These are phyloP conservation scores for Spinus pinus DNA, from an alignment of 2,797 vertebrate species.

Conservation along the genomic window DNA sequence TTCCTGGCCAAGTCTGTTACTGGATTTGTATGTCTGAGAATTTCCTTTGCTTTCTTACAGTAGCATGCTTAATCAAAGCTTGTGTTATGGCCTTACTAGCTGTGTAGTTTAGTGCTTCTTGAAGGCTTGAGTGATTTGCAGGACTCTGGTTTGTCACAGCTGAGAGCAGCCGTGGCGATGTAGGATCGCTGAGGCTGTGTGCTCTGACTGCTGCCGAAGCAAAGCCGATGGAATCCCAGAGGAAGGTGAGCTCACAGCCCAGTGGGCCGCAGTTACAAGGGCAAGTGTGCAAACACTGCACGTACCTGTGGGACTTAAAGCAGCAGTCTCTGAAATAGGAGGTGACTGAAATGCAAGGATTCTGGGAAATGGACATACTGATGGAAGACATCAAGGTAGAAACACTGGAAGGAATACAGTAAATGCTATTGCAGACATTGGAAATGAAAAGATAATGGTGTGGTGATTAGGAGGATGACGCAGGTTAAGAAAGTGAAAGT, in stretches of 20 bases:
- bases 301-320: background rate
- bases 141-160: background rate
- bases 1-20: background rate
- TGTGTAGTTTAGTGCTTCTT: fast-evolving
- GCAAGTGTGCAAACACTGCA: background rate
- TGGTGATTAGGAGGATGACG: background rate
- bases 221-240: background rate
- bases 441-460: background rate
- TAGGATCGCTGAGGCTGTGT: fast-evolving
- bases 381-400: background rate
- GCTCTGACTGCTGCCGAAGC: background rate
- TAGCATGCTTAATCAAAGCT: background rate
- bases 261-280: background rate
- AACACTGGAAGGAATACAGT: background rate
- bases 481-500: background rate
- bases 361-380: background rate
- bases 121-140: background rate
- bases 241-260: background rate
- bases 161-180: background rate
- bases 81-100: background rate
- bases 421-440: background rate
- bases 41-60: background rate
- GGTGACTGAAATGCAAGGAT: background rate
- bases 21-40: background rate
- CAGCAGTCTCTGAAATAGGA: background rate